Evolutionary conservation across 2,797 vertebrate species (phyloP).

Genomic region (Carapus acus): DNA sequence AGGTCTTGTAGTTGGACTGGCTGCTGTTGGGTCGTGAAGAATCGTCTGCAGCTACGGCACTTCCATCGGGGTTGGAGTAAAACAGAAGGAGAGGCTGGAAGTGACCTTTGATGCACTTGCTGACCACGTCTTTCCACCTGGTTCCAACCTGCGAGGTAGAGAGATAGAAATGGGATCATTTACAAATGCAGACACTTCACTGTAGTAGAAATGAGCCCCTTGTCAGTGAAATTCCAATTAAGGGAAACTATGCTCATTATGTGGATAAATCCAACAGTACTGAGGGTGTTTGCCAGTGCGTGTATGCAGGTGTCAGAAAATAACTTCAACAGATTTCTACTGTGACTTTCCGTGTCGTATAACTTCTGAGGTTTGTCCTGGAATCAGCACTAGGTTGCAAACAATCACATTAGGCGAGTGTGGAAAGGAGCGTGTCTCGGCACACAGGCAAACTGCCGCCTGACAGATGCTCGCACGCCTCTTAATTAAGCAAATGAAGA

Average conservation of each 20-base stretch:
- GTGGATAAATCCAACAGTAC: too few relatives aligned
- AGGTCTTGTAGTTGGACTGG: conserved; percentile 73
- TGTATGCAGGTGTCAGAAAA: too few relatives aligned
- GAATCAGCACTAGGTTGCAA: conserved; percentile 23
- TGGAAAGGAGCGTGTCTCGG: conserved; percentile 36
- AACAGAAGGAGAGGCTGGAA: conserved; percentile 95
- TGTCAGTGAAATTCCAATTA: too few relatives aligned
- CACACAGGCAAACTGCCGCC: conserved; percentile 52
- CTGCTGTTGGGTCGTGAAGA: conserved; percentile 72
- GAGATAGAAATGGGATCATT: too few relatives aligned
- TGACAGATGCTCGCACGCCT: conserved; percentile 65
- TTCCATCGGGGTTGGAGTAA: conserved; percentile 90
- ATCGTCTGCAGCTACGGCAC: conserved; percentile 82
- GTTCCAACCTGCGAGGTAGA: conserved; percentile 91
- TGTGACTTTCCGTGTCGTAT: too few relatives aligned
- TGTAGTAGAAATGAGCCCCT: too few relatives aligned
- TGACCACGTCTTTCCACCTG: conserved; percentile 94
- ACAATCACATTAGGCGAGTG: conserved; percentile 44
- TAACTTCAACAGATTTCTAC: too few relatives aligned
- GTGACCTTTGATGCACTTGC: conserved; percentile 90
- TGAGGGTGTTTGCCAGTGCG: too few relatives aligned
- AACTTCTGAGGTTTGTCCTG: conserved; percentile 11
- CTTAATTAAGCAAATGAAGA: conserved; percentile 64
- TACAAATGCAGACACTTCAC: too few relatives aligned
- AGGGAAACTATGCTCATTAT: too few relatives aligned